Base-by-base conservation (phyloP, 2,113 vertebrate genomes). In the Gnathonemus echidnorhynchus region DNA sequence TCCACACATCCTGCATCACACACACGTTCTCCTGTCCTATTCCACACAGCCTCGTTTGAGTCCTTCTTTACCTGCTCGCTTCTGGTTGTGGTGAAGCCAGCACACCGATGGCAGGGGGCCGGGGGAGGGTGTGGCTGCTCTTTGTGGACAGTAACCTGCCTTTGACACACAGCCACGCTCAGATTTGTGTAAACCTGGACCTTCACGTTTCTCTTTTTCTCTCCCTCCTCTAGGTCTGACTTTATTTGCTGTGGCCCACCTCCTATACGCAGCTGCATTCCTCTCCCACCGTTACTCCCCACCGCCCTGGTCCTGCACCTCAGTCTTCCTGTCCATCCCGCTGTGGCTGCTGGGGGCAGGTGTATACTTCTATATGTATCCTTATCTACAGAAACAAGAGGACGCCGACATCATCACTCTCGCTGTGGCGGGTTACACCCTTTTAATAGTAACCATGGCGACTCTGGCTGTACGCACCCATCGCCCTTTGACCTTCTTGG, bases 211-310 rank as follows among this genome's bases (percentile, higher is more conserved):
- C 21, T 46, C 45, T 2, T n/a, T 89, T 42, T 46, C 27, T 90
- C 49, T 84, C 21, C 86, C 27, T 90, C 31, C 91, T 88, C 31
- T 92, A 98, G 97, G 97, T n/a, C 94, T 97, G 96, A 94, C 88
- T 0, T 95, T 94, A 48, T 98, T 98, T 27, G 94, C 95, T 1
- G 4, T 90, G 49, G 96, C 96, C 49, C 97, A 97, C 84, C 74
- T 97, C 15, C 89, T 96, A 24, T 97, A 97, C 93, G 91, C 95
- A 0, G 0, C 93, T 45, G 93, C 96, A 88, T 96, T 97, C 4
- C 91, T 96, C 86, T 95, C 97, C 70, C 70, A 94, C 19, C 92
- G 89, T 0, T 93, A 94, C 0, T 94, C 96, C 17, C 87, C 62
- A 5, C 87, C 91, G 0, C 3, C 89, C 2, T 93, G 89, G 9